Conservation (phyloP, 2,797 vertebrate genomes). For the Buceros bicornis region DNA sequence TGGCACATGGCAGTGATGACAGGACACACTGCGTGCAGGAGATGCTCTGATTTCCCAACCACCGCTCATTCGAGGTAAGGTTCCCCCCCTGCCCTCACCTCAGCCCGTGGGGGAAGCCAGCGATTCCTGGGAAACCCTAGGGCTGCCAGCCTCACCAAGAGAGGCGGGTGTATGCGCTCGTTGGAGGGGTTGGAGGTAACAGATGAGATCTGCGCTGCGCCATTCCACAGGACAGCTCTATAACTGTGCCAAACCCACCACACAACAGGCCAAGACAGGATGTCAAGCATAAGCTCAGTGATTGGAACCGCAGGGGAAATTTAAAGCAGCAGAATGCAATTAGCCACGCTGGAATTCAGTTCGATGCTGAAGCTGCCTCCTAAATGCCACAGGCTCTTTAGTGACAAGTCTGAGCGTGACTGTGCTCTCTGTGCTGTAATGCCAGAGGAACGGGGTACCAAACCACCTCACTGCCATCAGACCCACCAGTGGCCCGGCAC, state of each 20-base stretch:
- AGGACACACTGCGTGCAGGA: not conserved
- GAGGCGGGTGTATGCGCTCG: not conserved
- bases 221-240: slow-evolving; percentile 29
- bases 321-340: slow-evolving; percentile 52
- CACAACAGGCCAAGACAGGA: slow-evolving; percentile 26
- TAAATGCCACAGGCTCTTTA: slow-evolving; percentile 4
- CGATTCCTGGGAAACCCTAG: not conserved
- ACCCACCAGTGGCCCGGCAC: not conserved
- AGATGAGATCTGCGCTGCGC: not conserved
- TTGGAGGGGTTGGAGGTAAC: not conserved
- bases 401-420: not conserved
- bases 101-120: not conserved
- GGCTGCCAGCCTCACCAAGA: not conserved
- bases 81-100: not conserved
- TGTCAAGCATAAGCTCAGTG: slow-evolving; percentile 15
- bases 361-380: not conserved
- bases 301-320: slow-evolving; percentile 8
- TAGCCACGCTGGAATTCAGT: not conserved
- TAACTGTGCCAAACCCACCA: not conserved
- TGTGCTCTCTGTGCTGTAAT: not conserved
- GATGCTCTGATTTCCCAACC: not conserved
- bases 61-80: not conserved
- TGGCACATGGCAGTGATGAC: accelerated
- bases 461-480: not conserved
- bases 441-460: not conserved